Base-by-base conservation (phyloP, 2,888 invertebrate species). In the Labia minor region DNA sequence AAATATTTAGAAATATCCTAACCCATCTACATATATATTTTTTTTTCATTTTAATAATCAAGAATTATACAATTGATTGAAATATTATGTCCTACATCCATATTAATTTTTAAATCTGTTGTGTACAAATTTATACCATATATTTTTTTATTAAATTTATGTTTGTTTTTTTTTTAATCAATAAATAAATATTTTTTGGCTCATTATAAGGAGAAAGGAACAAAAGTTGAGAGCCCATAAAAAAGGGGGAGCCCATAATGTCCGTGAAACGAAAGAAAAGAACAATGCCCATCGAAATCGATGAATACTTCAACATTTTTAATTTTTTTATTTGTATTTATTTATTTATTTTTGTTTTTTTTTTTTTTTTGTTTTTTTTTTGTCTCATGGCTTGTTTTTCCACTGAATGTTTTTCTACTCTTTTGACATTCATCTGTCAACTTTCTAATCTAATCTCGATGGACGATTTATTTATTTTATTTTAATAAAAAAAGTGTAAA, bases 341-440 rank as follows among this genome's bases (percentile, higher is more conserved):
- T n/a, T n/a, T n/a, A n/a, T n/a, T n/a, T n/a, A n/a, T n/a, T n/a
- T n/a, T 49, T 49, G 3, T 16, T n/a, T 16, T 14, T 3, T 49
- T 16, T 49, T 49, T 14, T 8, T 8, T 11, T 49, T 49, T 49
- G 4, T 49, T 49, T 3, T 16, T 49, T 49, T 26, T 26, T 26
- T 26, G 3, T 6, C 8, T 26, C 8, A 6, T 3, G 26, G 4
- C n/a, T 49, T 2, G 4, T 49, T 49, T 49, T 16, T 11, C 14
- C 14, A 49, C 49, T 3, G 49, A 49, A 49, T 49, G 49, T 49
- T 49, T 49, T 49, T 49, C 49, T 49, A 49, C 49, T 49, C 49
- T 49, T 26, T 49, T 49, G 49, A 49, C 49, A 49, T 49, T 49
- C 49, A 49, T 49, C 49, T 49, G 49, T 49, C 49, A 49, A 49